Base-by-base conservation (phyloP, 2,888 invertebrate genomes). In the Marronus borbonicus region DNA sequence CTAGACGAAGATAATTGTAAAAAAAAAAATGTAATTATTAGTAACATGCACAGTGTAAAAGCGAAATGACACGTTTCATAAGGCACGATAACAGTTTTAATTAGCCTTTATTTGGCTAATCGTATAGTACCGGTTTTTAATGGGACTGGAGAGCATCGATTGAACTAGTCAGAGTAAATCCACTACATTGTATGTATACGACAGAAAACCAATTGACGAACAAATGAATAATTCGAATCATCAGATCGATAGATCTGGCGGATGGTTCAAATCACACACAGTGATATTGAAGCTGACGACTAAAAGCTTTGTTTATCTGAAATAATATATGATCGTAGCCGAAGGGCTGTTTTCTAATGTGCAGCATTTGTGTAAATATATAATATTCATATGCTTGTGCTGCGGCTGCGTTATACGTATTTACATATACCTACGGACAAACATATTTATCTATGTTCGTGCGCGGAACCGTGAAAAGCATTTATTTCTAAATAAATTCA, bases 401-500 rank as follows among this genome's bases (percentile, higher is more conserved):
- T 20, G 55, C 20, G 8, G 55, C 20, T 20, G 17, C 55, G n/a
- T 55, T 55, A 17, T 20, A 20, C 17, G 17, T 55, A 55, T 60
- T 60, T 60, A 28, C 24, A 60, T 28, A 60, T 12, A 62, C 62
- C 31, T 14, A 62, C 62, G 14, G 24, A 55, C 31, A 62, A 28
- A 62, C 62, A 62, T 24, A 62, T 62, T 28, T 62, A 31, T 62
- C 24, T 62, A 62, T 62, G 62, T 31, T 14, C 28, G 62, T 12
- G 62, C 31, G 28, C 62, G 62, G 31, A 62, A 62, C 28, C 62
- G 62, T 62, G 62, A 28, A 62, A 62, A 31, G 28, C 31, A 31
- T 62, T 62, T 62, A 62, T 62, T 62, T 31, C 62, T 62, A 62
- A 62, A 62, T 62, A 62, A 31, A 62, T 62, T 62, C 62, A 62